phyloP scores from a whole-genome alignment of 2,113 vertebrate species.

The Elachura formosa region DNA sequence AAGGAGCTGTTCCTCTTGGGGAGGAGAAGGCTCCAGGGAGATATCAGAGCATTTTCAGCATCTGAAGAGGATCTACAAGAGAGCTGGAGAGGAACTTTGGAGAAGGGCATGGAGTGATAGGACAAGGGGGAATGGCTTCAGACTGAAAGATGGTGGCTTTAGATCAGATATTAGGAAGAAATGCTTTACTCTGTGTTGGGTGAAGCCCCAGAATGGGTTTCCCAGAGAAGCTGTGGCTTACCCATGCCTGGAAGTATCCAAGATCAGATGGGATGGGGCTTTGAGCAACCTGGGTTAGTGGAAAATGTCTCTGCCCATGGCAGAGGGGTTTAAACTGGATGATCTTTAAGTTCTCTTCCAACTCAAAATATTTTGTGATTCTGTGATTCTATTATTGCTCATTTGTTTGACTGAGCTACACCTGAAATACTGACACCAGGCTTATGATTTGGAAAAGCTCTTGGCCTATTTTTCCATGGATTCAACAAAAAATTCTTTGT shows the following conservation, averaged over 20 bases:
- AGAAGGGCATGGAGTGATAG: background rate
- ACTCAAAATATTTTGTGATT: background rate
- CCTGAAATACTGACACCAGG: accelerated
- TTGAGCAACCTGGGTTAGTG: background rate
- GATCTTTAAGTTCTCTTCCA: background rate
- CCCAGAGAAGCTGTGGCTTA: background rate
- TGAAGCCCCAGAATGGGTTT: background rate
- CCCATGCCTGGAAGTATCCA: background rate
- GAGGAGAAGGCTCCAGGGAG: background rate
- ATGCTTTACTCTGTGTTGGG: background rate
- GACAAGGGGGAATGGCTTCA: background rate
- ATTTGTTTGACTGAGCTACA: background rate
- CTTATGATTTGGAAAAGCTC: background rate
- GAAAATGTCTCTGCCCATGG: background rate
- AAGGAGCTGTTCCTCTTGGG: background rate
- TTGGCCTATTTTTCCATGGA: background rate
- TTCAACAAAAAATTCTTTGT: background rate
- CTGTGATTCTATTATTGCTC: background rate
- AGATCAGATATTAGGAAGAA: background rate
- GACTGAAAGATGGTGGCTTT: background rate
- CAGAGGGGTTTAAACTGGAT: background rate
- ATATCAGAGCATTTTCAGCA: background rate
- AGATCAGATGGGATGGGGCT: background rate
- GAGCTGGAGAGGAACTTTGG: background rate
- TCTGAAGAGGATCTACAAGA: background rate